Evolutionary conservation across 1,140 invertebrate genomes (phyloP).

Genomic region (Panagrolaimus sp.): DNA sequence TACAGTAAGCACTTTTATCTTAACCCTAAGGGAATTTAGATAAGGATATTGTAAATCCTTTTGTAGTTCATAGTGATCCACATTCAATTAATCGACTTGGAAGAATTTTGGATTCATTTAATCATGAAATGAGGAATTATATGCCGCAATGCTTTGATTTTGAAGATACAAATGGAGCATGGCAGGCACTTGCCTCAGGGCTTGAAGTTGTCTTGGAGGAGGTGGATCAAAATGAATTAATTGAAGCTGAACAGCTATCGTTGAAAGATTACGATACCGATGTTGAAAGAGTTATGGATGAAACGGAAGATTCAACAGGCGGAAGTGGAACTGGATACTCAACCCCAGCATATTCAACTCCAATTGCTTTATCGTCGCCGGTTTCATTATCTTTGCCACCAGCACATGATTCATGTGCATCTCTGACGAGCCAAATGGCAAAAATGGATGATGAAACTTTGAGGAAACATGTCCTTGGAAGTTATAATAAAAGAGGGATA

Average conservation of each 20-base stretch:
- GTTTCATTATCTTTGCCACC: too few species aligned
- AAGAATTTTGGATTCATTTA: slow-evolving; percentile 1
- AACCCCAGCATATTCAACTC: too few species aligned
- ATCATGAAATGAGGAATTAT: slow-evolving; percentile 2
- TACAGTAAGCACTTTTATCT: background rate
- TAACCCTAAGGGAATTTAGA: too few species aligned
- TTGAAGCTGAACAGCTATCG: background rate
- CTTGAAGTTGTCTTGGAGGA: background rate
- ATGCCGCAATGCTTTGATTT: slow-evolving; percentile 11
- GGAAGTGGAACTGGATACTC: too few species aligned
- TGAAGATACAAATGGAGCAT: background rate
- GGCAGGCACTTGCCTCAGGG: background rate
- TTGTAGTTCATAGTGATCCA: background rate
- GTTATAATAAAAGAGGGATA: too few species aligned
- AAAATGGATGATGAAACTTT: too few species aligned
- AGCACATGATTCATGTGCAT: too few species aligned
- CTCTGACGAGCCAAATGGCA: too few species aligned
- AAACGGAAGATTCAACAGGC: background rate
- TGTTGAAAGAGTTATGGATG: background rate
- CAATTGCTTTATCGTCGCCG: too few species aligned
- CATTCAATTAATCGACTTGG: background rate
- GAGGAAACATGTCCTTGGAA: too few species aligned
- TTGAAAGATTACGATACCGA: background rate
- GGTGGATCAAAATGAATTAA: background rate
- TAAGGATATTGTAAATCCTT: too few species aligned